Conservation (phyloP, 2,113 vertebrate genomes). For the Ivindomyrus marchei region DNA sequence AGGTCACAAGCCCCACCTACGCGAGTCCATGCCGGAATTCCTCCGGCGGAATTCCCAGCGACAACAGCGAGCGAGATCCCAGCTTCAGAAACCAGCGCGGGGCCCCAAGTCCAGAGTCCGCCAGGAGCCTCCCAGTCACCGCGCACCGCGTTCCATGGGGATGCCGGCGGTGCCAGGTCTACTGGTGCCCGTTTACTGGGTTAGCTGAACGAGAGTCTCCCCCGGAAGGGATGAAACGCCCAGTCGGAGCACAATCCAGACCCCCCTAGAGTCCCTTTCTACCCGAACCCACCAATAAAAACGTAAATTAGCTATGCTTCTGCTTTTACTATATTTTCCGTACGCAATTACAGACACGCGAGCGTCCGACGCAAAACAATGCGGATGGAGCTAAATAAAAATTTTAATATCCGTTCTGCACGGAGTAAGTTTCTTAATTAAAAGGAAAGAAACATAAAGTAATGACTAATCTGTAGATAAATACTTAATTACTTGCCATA, state of each 20-base stretch:
- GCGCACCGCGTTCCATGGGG: background rate
- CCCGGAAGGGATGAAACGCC: background rate
- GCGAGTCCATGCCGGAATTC: slow-evolving; percentile 60
- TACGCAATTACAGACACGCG: background rate
- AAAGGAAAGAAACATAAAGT: slow-evolving; percentile 26
- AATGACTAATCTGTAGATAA: slow-evolving; percentile 39
- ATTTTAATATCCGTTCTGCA: background rate
- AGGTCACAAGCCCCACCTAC: slow-evolving; percentile 60
- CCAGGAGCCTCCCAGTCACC: background rate
- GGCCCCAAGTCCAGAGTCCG: background rate
- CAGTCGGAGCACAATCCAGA: background rate
- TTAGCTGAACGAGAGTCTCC: background rate
- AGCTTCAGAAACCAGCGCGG: background rate
- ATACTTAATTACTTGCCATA: slow-evolving; percentile 50
- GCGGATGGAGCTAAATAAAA: background rate
- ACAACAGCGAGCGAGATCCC: slow-evolving; percentile 18
- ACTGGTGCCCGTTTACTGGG: background rate
- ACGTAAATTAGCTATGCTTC: background rate
- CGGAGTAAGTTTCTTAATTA: slow-evolving; percentile 27
- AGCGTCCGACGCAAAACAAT: background rate
- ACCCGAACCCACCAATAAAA: background rate
- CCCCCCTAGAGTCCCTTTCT: background rate
- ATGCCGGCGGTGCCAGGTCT: background rate
- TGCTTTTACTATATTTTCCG: background rate
- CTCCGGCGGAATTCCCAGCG: slow-evolving; percentile 52